A percentile compares a stretch with the other conserved stretches of the same genome.
Conservation (phyloP, 2,888 invertebrate species). For the Agrypnus murinus region DNA sequence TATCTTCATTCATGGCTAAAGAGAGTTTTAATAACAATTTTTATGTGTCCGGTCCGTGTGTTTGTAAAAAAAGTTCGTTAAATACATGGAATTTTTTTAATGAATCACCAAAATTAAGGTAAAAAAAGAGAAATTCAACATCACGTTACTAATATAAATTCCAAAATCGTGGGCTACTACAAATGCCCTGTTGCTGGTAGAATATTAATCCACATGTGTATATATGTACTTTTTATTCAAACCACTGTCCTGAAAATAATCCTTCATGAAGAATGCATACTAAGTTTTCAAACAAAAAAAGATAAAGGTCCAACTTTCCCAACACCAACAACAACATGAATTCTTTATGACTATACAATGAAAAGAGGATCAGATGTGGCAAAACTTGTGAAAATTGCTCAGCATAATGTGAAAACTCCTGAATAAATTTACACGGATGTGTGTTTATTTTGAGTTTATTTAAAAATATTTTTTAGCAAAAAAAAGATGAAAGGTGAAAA, state of each 20-base stretch:
- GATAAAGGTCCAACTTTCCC: slow-evolving; percentile 19
- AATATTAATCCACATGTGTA: slow-evolving; percentile 20
- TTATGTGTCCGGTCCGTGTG: too few relatives aligned
- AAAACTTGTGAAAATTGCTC: slow-evolving; percentile 28
- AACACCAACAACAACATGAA: slow-evolving; percentile 20
- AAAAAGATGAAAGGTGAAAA: slow-evolving; percentile 1
- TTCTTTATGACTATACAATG: slow-evolving; percentile 34
- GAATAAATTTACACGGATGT: slow-evolving; percentile 28
- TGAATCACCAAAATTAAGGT: too few relatives aligned
- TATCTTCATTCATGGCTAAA: too few relatives aligned
- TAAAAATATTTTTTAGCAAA: slow-evolving; percentile 6
- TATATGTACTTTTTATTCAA: slow-evolving; percentile 32
- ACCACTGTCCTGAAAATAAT: slow-evolving; percentile 21
- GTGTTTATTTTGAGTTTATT: slow-evolving; percentile 9
- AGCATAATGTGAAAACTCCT: slow-evolving; percentile 30
- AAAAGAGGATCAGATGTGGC: slow-evolving; percentile 16
- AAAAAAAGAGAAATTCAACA: background rate
- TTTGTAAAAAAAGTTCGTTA: too few relatives aligned
- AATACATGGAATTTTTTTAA: too few relatives aligned
- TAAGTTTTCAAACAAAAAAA: slow-evolving; percentile 20
- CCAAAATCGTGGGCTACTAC: slow-evolving; percentile 14
- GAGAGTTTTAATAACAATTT: too few relatives aligned
- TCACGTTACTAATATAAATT: slow-evolving; percentile 25
- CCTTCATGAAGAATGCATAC: slow-evolving; percentile 34
- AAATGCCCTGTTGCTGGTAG: background rate